These are phyloP conservation scores for Graphium colonna DNA, from an alignment of 2,888 invertebrate species.

Conservation along the genomic window DNA sequence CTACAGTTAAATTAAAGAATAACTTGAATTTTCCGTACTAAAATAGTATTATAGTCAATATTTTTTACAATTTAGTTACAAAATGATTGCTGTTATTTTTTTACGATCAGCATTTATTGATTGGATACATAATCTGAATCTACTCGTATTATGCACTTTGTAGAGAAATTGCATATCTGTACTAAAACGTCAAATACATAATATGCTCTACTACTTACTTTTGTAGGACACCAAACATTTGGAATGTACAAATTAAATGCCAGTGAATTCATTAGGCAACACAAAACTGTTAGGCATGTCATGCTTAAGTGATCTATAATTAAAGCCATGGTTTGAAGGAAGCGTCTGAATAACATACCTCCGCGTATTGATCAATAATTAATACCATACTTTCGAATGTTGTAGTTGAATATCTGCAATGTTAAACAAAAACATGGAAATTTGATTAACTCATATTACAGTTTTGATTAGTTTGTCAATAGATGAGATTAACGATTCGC, in stretches of 20 bases:
- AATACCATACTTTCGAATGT: constrained; percentile 15
- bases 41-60: no score
- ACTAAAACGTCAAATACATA: no score
- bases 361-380: constrained; percentile 22
- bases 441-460: constrained; percentile 3
- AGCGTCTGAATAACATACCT: constrained; percentile 19
- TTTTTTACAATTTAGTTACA: background rate
- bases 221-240: background rate
- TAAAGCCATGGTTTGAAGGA: constrained; percentile 15
- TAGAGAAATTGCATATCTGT: no score
- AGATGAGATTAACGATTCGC: no score
- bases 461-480: constrained; percentile 1
- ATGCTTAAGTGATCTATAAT: constrained; percentile 21
- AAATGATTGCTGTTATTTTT: no score
- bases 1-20: no score
- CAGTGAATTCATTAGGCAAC: constrained; percentile 10
- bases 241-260: constrained; percentile 1
- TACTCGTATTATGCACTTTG: no score
- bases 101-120: no score
- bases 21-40: no score
- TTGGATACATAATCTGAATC: no score
- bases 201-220: no score
- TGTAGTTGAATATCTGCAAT: constrained; percentile 3
- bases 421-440: background rate
- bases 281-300: constrained; percentile 10